These are phyloP conservation scores for Mercenaria mercenaria DNA, from an alignment of 1,140 invertebrate species.

Conservation along the genomic window DNA sequence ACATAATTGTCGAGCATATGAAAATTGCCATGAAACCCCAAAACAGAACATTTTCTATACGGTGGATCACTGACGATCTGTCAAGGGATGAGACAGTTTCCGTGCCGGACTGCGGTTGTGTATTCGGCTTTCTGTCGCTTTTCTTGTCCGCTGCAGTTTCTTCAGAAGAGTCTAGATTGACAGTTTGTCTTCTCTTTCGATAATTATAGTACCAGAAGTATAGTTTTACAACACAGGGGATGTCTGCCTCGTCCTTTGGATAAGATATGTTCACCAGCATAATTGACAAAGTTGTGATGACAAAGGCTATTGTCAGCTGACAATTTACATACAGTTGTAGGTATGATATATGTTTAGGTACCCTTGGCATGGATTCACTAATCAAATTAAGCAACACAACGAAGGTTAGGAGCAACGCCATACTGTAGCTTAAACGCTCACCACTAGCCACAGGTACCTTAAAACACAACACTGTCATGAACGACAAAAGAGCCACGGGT, in stretches of 20 bases:
- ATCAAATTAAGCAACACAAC: neutral
- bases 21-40: too few species aligned
- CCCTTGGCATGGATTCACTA: constrained; percentile 9
- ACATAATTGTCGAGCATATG: too few species aligned
- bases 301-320: neutral
- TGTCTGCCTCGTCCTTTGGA: neutral
- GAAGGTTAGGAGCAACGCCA: neutral
- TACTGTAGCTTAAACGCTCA: constrained; percentile 26
- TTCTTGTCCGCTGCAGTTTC: neutral
- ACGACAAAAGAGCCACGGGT: constrained; percentile 16
- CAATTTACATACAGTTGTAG: neutral
- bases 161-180: neutral
- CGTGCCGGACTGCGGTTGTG: too few species aligned
- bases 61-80: too few species aligned
- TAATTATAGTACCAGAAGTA: neutral
- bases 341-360: neutral
- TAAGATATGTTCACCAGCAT: neutral
- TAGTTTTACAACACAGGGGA: neutral
- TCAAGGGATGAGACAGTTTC: too few species aligned
- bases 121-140: too few species aligned
- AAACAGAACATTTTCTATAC: too few species aligned
- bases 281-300: neutral
- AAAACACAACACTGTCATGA: constrained; percentile 34
- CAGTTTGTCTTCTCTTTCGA: neutral
- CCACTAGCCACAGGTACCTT: constrained; percentile 21